Evolutionary conservation across 2,888 invertebrate species (phyloP).

Genomic region (Drosophila monieri): DNA sequence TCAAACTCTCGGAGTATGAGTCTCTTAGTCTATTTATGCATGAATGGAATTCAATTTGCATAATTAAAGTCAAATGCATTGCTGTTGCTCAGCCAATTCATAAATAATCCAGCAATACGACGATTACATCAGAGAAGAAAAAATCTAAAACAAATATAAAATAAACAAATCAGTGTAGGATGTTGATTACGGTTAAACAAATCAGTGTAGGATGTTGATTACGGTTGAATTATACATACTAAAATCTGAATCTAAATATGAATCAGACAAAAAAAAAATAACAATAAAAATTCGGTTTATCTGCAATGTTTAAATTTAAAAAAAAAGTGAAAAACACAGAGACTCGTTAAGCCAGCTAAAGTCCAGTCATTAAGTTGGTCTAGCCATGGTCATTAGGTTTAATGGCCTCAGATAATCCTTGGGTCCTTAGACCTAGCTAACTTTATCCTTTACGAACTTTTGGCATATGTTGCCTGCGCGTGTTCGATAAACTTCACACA

Average conservation of each 20-base stretch:
- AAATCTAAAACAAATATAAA: slow-evolving; percentile 23
- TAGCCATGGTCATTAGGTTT: slow-evolving; percentile 37
- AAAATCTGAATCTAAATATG: slow-evolving; percentile 10
- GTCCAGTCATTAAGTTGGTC: slow-evolving; percentile 37
- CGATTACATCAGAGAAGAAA: slow-evolving; percentile 27
- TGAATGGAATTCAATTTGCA: slow-evolving; percentile 69
- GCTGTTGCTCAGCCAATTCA: slow-evolving; percentile 45
- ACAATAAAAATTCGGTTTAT: not conserved
- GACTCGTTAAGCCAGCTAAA: slow-evolving; percentile 8
- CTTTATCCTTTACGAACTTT: slow-evolving; percentile 19
- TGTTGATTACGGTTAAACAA: slow-evolving; percentile 37
- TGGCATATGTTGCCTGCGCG: slow-evolving; percentile 21
- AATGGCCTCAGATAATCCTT: slow-evolving; percentile 11
- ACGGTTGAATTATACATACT: slow-evolving; percentile 35
- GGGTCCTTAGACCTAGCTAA: slow-evolving; percentile 9
- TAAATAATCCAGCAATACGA: slow-evolving; percentile 41
- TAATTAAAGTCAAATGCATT: slow-evolving; percentile 70
- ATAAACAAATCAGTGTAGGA: slow-evolving; percentile 34
- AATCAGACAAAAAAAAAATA: slow-evolving; percentile 18
- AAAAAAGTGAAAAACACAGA: slow-evolving; percentile 3
- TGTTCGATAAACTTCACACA: slow-evolving; percentile 36
- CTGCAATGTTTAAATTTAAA: not conserved
- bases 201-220: slow-evolving; percentile 28
- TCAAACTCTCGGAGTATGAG: slow-evolving; percentile 26
- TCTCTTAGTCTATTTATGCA: slow-evolving; percentile 55